A percentile compares a stretch with the other conserved stretches of the same genome.
phyloP scores from a whole-genome alignment of 2,113 vertebrate species.

The Tichodroma muraria region DNA sequence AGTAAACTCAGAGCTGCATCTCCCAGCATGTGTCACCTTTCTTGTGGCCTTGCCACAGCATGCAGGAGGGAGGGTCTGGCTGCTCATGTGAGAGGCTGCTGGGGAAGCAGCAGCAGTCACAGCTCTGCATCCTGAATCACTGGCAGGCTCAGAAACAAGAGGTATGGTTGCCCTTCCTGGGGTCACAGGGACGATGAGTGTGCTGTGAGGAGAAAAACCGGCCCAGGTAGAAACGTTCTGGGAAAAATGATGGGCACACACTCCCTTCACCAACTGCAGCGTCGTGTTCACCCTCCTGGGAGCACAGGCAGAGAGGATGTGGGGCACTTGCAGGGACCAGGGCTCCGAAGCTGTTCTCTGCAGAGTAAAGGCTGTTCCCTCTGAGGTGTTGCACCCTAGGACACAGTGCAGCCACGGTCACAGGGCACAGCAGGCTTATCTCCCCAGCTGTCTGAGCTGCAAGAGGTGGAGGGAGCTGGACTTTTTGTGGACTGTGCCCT shows the following conservation, averaged over 20 bases:
- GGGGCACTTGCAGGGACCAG: background rate
- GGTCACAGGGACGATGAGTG: background rate
- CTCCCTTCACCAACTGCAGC: background rate
- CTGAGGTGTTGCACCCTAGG: background rate
- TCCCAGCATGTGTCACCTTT: fast-evolving
- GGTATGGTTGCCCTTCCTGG: background rate
- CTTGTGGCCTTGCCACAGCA: fast-evolving
- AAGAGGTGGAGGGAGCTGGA: background rate
- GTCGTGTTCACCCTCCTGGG: fast-evolving
- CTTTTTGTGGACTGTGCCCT: background rate
- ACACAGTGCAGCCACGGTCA: background rate
- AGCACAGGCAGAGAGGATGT: background rate
- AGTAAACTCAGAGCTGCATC: background rate
- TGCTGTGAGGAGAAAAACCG: background rate
- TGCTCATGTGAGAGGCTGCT: background rate
- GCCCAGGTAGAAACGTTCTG: background rate
- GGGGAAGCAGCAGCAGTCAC: background rate
- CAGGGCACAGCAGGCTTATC: background rate
- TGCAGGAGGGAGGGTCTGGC: background rate
- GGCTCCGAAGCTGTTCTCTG: background rate
- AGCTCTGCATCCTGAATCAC: background rate
- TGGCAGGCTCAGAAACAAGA: background rate
- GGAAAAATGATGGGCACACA: background rate
- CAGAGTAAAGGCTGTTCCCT: background rate
- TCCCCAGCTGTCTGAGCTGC: no score